A percentile compares a stretch with the other conserved stretches of the same genome.
Conservation (phyloP, 1,140 invertebrate genomes). For the Planococcus citri region DNA sequence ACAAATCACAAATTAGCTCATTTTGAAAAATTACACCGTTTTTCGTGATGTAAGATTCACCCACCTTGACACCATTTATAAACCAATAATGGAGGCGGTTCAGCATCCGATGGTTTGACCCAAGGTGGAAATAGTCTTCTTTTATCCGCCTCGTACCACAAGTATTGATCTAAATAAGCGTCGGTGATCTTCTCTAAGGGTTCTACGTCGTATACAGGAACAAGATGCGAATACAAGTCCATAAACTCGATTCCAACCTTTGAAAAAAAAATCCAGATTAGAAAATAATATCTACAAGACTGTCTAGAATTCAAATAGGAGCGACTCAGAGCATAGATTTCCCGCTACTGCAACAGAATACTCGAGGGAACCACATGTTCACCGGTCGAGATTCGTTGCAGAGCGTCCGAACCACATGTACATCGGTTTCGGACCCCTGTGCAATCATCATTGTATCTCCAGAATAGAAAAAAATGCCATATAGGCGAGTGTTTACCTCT, state of each 20-base stretch:
- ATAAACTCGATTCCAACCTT: conserved; percentile 98
- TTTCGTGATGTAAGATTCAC: neutral
- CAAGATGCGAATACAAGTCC: conserved; percentile 97
- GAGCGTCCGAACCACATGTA: neutral
- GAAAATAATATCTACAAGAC: neutral
- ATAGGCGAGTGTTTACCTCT: conserved; percentile 48
- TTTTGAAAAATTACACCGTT: neutral
- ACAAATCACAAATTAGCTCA: neutral
- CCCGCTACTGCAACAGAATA: neutral
- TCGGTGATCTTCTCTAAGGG: conserved; percentile 99
- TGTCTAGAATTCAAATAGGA: no score
- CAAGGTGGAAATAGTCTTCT: conserved; percentile 91
- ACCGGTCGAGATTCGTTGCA: neutral
- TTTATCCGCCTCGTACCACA: conserved; percentile 99
- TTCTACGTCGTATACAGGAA: conserved; percentile 98
- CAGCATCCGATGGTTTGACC: conserved; percentile 97
- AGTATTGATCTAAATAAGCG: conserved; percentile 98
- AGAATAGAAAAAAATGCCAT: no score
- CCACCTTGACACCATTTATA: conserved; percentile 99
- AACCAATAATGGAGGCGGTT: conserved; percentile 91
- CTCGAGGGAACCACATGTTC: no score
- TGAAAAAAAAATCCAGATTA: neutral
- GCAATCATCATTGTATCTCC: conserved; percentile 7
- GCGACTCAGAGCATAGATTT: neutral
- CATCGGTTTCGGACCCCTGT: conserved; percentile 7